Conservation (phyloP, 2,888 invertebrate species). For the Tetropium fuscum region DNA sequence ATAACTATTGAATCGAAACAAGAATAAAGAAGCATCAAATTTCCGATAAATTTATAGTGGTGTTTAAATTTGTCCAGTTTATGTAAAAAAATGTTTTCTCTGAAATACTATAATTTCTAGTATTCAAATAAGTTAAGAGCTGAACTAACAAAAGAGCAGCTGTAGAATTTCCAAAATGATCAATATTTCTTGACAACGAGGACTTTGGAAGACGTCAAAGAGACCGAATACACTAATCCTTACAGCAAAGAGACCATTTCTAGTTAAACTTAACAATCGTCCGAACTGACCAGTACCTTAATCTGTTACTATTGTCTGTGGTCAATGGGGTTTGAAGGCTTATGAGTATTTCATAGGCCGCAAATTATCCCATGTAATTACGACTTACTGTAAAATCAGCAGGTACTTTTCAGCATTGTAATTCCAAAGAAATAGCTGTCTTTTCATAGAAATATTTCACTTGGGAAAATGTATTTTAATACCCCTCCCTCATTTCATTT, state of each 20-base stretch:
- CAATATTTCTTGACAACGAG: conserved; percentile 32
- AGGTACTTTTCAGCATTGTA: no score
- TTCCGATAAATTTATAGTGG: no score
- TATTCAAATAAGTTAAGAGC: conserved; percentile 22
- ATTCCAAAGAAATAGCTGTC: no score
- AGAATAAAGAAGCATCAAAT: no score
- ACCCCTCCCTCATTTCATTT: no score
- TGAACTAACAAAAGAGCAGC: conserved; percentile 24
- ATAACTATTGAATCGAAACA: no score
- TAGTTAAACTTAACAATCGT: conserved; percentile 31
- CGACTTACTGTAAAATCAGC: no score
- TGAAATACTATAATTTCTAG: conserved; percentile 4
- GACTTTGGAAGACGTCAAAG: conserved; percentile 34
- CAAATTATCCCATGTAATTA: no score
- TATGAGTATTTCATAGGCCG: background rate
- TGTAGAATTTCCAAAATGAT: conserved; percentile 24
- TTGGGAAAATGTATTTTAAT: no score
- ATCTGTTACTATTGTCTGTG: conserved; percentile 25
- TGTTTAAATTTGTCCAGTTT: no score
- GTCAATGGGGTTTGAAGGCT: conserved; percentile 22
- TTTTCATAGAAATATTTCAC: no score
- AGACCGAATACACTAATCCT: conserved; percentile 40
- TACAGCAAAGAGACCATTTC: conserved; percentile 35
- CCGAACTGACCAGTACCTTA: conserved; percentile 10
- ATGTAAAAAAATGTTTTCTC: no score